Percentiles rank a stretch among this genome's conserved stretches.
phyloP scores from a whole-genome alignment of 1,140 invertebrate genomes.

The Lycorma delicatula region DNA sequence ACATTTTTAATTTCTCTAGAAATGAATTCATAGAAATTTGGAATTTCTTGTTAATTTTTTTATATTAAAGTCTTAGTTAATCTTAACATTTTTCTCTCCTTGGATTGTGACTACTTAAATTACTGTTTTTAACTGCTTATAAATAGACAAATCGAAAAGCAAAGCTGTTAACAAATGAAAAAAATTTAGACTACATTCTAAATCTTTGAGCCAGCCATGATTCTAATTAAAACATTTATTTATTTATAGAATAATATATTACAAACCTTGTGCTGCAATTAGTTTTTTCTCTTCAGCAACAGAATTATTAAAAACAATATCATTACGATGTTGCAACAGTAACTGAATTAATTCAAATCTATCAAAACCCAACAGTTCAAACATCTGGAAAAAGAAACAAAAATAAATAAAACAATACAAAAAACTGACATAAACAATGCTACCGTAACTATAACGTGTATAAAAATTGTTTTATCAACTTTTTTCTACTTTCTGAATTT shows the following conservation, averaged over 20 bases:
- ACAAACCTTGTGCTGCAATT: neutral
- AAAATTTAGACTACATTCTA: neutral
- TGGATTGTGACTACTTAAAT: neutral
- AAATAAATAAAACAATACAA: slow-evolving; percentile 10
- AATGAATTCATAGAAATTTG: too few species aligned
- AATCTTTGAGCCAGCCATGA: neutral
- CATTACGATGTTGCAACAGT: slow-evolving; percentile 60
- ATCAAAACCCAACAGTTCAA: slow-evolving; percentile 82
- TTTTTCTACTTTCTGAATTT: too few species aligned
- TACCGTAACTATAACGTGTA: neutral
- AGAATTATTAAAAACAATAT: slow-evolving; percentile 36
- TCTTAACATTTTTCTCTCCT: too few species aligned
- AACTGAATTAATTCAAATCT: slow-evolving; percentile 76
- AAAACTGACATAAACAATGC: neutral
- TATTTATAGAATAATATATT: neutral
- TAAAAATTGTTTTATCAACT: neutral
- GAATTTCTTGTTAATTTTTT: too few species aligned
- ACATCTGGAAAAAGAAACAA: slow-evolving; percentile 44
- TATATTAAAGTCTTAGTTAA: too few species aligned
- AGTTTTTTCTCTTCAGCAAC: slow-evolving; percentile 11
- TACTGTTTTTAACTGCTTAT: neutral
- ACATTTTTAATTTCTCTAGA: too few species aligned
- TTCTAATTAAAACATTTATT: neutral
- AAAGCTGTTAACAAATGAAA: neutral
- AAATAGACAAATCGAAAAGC: too few species aligned